Evolutionary conservation across 2,797 vertebrate genomes (phyloP).

Genomic region (Rhabdophis nuchalis): DNA sequence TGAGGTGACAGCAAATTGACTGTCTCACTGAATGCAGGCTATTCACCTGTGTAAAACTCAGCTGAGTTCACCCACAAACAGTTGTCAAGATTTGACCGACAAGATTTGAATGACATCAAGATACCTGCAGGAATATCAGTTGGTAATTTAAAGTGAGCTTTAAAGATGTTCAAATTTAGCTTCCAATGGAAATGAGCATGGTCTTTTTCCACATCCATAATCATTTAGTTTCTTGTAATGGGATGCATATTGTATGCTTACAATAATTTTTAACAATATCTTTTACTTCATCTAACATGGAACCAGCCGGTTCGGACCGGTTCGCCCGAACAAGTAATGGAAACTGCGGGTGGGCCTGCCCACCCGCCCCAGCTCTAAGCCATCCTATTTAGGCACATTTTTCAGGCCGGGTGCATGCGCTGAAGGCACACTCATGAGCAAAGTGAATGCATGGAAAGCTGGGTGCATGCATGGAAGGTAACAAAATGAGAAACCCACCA

Average conservation of each 20-base stretch:
- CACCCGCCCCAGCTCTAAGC: no score
- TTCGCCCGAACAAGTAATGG: no score
- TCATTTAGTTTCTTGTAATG: neutral
- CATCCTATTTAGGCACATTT: no score
- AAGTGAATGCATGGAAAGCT: no score
- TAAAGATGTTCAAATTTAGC: neutral
- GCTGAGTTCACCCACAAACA: neutral
- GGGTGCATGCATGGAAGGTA: no score
- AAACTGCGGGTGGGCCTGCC: no score
- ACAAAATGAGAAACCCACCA: no score
- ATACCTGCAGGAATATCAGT: neutral
- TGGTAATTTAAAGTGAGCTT: neutral
- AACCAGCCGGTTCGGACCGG: neutral
- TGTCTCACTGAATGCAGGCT: neutral
- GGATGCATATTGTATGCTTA: neutral
- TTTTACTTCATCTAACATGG: neutral
- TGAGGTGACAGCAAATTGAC: constrained; percentile 16
- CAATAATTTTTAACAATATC: neutral
- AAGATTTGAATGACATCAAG: constrained; percentile 7
- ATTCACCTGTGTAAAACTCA: constrained; percentile 8
- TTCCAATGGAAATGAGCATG: neutral
- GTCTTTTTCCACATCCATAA: neutral
- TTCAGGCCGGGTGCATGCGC: no score
- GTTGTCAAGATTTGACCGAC: neutral
- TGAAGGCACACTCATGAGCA: no score